Evolutionary conservation across 1,140 invertebrate genomes (phyloP).

Genomic region (Steinernema khuongi): DNA sequence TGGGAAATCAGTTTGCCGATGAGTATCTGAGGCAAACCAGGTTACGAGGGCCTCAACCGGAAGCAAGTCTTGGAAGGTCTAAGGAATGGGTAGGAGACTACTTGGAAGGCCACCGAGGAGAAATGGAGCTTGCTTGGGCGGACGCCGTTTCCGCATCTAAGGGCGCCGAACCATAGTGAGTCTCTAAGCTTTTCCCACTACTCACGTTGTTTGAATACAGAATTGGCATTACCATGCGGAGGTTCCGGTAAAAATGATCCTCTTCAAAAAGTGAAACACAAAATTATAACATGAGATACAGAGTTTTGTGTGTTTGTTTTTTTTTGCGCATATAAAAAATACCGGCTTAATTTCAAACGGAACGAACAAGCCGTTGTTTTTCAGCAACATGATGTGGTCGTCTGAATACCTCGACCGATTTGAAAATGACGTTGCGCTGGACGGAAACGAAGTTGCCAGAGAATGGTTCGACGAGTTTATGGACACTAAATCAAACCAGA

Average conservation of each 20-base stretch:
- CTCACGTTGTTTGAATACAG: too few species aligned
- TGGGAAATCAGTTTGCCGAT: slow-evolving; percentile 34
- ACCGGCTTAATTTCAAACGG: not conserved
- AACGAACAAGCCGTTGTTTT: not conserved
- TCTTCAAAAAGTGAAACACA: too few species aligned
- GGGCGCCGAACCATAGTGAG: not conserved
- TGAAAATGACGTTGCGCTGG: not conserved
- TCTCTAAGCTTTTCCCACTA: not conserved
- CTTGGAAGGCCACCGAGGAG: not conserved
- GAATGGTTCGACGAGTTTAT: slow-evolving; percentile 8
- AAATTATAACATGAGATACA: not conserved
- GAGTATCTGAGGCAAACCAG: slow-evolving; percentile 26
- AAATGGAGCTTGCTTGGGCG: not conserved
- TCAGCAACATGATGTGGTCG: slow-evolving; percentile 1
- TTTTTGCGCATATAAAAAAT: not conserved
- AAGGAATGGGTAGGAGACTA: not conserved
- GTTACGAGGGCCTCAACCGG: not conserved
- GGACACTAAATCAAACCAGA: not conserved
- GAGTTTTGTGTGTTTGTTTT: not conserved
- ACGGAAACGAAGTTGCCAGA: not conserved
- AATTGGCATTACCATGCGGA: not conserved
- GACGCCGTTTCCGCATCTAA: not conserved
- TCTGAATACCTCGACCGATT: not conserved
- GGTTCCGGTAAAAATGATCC: not conserved
- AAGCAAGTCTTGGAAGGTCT: not conserved